phyloP scores from a whole-genome alignment of 2,113 vertebrate genomes.

The Hypomesus transpacificus region DNA sequence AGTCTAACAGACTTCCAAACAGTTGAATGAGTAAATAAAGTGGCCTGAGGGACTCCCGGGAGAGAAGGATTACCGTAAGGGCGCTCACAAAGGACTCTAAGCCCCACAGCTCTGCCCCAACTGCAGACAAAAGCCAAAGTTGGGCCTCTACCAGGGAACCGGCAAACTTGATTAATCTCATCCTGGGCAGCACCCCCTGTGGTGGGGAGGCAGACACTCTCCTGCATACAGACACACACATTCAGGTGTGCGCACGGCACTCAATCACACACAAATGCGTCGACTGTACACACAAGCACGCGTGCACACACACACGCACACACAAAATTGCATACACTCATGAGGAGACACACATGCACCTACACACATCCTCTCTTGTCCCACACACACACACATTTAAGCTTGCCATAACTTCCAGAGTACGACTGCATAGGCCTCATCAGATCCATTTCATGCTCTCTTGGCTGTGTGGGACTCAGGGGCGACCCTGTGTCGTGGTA shows the following conservation, averaged over 20 bases:
- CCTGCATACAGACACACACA: slow-evolving; percentile 1
- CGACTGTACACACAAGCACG: slow-evolving; percentile 14
- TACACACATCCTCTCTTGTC: background rate
- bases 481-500: background rate
- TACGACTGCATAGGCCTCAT: slow-evolving; percentile 55
- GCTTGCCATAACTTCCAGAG: background rate
- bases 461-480: slow-evolving; percentile 64
- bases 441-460: slow-evolving; percentile 73
- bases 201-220: slow-evolving; percentile 27
- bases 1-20: slow-evolving; percentile 84
- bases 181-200: slow-evolving; percentile 48
- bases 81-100: slow-evolving; percentile 79
- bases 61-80: slow-evolving; percentile 82
- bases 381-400: background rate
- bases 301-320: background rate
- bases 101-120: slow-evolving; percentile 70
- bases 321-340: background rate
- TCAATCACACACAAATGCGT: background rate
- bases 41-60: slow-evolving; percentile 74
- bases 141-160: slow-evolving; percentile 58
- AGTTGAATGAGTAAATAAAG: slow-evolving; percentile 88
- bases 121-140: slow-evolving; percentile 56
- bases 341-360: slow-evolving; percentile 3
- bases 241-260: too few species aligned
- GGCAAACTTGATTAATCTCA: slow-evolving; percentile 68